These are phyloP conservation scores for Pollenia griseotomentosa DNA, from an alignment of 2,888 invertebrate species.

Conservation along the genomic window DNA sequence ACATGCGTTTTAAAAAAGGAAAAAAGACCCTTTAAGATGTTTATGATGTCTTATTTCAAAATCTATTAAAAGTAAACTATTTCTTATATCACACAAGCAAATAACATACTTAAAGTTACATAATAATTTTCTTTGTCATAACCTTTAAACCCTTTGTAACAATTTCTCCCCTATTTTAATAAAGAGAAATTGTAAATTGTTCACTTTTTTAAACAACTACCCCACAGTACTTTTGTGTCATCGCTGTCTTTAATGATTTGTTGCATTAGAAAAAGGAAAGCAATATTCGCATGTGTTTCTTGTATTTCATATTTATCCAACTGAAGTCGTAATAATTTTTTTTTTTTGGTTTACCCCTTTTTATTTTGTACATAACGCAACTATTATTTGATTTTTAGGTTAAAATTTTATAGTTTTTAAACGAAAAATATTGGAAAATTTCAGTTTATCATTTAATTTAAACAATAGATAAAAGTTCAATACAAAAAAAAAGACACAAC, in stretches of 20 bases:
- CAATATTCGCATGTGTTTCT: background rate
- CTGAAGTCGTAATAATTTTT: constrained; percentile 46
- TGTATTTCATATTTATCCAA: constrained; percentile 49
- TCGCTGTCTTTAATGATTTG: constrained; percentile 68
- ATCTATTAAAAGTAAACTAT: too few species aligned
- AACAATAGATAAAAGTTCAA: constrained; percentile 64
- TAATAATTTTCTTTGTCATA: too few species aligned
- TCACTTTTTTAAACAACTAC: background rate
- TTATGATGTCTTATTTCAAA: too few species aligned
- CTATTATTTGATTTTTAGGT: constrained; percentile 74
- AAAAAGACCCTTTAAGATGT: too few species aligned
- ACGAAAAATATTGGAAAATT: constrained; percentile 77
- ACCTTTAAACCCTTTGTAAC: too few species aligned
- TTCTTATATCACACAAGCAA: too few species aligned
- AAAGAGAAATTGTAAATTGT: too few species aligned
- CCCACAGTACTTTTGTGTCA: constrained; percentile 58
- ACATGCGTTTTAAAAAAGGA: too few species aligned
- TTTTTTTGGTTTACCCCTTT: constrained; percentile 59
- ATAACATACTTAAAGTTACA: too few species aligned
- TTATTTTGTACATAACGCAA: background rate
- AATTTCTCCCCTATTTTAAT: too few species aligned
- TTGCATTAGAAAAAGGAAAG: constrained; percentile 60
- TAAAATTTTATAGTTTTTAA: constrained; percentile 78
- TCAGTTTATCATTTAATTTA: constrained; percentile 74
- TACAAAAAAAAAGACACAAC: background rate